A percentile compares a stretch with the other conserved stretches of the same genome.
These are phyloP conservation scores for Muraenolepis orangiensis DNA, from an alignment of 2,797 vertebrate species.

Conservation along the genomic window DNA sequence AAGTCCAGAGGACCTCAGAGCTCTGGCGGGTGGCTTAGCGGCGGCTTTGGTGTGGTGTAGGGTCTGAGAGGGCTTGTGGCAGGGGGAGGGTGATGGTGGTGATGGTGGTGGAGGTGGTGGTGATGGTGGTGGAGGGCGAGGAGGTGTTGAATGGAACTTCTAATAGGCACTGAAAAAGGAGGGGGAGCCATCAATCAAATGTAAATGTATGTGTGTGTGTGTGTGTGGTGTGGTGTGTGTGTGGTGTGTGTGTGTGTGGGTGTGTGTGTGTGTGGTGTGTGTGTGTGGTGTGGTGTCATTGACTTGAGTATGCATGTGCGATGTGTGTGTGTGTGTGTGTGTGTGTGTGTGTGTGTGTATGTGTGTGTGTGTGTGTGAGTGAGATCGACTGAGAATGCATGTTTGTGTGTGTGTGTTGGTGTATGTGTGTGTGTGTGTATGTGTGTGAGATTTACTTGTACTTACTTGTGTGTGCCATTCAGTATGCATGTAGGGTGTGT, in stretches of 20 bases:
- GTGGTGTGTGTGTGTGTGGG: slow-evolving; percentile 12
- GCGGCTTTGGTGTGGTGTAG: slow-evolving; percentile 21
- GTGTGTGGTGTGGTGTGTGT: slow-evolving; percentile 10
- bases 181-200: background rate
- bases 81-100: slow-evolving; percentile 32
- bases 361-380: slow-evolving; percentile 9
- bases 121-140: background rate
- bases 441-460: too few relatives aligned
- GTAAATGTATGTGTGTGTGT: slow-evolving; percentile 14
- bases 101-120: background rate
- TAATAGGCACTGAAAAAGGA: background rate
- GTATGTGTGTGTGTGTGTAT: slow-evolving; percentile 6
- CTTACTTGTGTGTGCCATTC: slow-evolving; percentile 9
- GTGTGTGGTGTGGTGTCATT: slow-evolving; percentile 4
- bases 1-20: slow-evolving; percentile 46
- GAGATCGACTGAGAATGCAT: background rate
- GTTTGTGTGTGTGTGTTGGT: background rate
- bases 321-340: slow-evolving; percentile 8
- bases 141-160: background rate
- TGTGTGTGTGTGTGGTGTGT: slow-evolving; percentile 14
- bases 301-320: slow-evolving; percentile 7
- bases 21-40: slow-evolving; percentile 22
- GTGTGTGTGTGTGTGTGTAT: slow-evolving; percentile 10
- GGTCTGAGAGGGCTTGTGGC: slow-evolving; percentile 39
- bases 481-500: slow-evolving; percentile 12